Base-by-base conservation (phyloP, 2,888 invertebrate genomes). In the Lasioglossum figueresi region DNA sequence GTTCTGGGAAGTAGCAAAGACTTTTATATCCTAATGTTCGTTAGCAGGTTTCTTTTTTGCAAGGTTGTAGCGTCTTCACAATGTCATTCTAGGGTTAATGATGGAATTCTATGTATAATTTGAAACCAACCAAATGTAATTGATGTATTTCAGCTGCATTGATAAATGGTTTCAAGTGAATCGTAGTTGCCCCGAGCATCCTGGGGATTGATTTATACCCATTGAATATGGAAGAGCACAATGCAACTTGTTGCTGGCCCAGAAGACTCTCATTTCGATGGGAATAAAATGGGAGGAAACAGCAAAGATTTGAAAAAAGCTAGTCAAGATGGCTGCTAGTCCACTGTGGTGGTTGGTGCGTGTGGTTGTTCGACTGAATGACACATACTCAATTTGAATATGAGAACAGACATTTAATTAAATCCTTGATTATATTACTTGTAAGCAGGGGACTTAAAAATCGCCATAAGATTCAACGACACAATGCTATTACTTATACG, bases 121-220 rank as follows among this genome's bases (percentile, higher is more conserved):
- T 40, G 48, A 31, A 59, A 56, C 0, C 59, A 52, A 40, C 37
- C 23, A 27, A 68, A 45, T 78, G 4, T 16, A 52, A 77, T 73
- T 71, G 5, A 75, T 77, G 23, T 82, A 77, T 97, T 97, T 75
- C 96, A 99, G 99, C 95, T 99, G 99, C 96, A 99, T 99, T 96
- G 99, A 99, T 96, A 97, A 98, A 96, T 99, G 99, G 99, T 99
- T 99, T 96, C 98, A 99, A 96, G 98, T 99, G 95, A 99, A 99
- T 96, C 97, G 99, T 95, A 98, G 98, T 94, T 99, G 99, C 96
- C 99, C 99, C 79, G 99, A 99, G 96, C 99, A 99, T 96, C 99
- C 99, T 92, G 98, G 98, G 93, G 99, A 99, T 96, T 99, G 95
- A 95, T 94, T 95, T 92, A 89, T 76, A 90, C 85, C 91, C 78